Percentiles rank a stretch among this genome's conserved stretches.
These are phyloP conservation scores for Mechanitis mazaeus DNA, from an alignment of 2,888 invertebrate genomes.

Conservation along the genomic window DNA sequence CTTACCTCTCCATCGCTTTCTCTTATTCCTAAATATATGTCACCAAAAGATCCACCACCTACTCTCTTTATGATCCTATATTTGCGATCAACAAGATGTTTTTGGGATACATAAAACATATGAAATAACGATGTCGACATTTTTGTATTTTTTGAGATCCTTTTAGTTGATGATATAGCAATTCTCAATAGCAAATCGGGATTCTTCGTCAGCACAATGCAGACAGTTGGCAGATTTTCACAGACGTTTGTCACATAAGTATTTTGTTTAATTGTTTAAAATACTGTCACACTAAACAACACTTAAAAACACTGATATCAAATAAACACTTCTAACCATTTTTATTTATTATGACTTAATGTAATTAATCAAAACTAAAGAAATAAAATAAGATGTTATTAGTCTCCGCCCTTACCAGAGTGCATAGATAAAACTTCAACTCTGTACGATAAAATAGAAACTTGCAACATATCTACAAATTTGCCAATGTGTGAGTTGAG, in stretches of 20 bases:
- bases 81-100: slow-evolving; percentile 81
- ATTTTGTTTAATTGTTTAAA: slow-evolving; percentile 31
- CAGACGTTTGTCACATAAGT: slow-evolving; percentile 24
- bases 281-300: slow-evolving; percentile 26
- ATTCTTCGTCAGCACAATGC: slow-evolving; percentile 27
- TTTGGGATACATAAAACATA: too few species aligned
- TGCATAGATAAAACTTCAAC: too few species aligned
- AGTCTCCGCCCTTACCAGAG: slow-evolving; percentile 31
- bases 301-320: slow-evolving; percentile 38
- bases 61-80: slow-evolving; percentile 97
- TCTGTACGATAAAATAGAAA: too few species aligned
- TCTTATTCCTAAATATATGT: slow-evolving; percentile 98
- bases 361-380: slow-evolving; percentile 33
- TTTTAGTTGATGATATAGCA: slow-evolving; percentile 16
- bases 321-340: slow-evolving; percentile 37
- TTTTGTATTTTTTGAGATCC: not conserved
- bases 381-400: slow-evolving; percentile 36
- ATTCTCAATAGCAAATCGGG: slow-evolving; percentile 28
- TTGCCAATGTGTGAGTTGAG: too few species aligned
- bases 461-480: too few species aligned
- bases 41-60: slow-evolving; percentile 99
- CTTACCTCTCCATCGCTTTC: slow-evolving; percentile 92
- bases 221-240: slow-evolving; percentile 28
- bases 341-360: slow-evolving; percentile 21
- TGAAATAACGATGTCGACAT: too few species aligned